Percentiles rank a stretch among this genome's conserved stretches.
Evolutionary conservation across 2,797 vertebrate genomes (phyloP).

Genomic region (Platyrinchus mystaceus): DNA sequence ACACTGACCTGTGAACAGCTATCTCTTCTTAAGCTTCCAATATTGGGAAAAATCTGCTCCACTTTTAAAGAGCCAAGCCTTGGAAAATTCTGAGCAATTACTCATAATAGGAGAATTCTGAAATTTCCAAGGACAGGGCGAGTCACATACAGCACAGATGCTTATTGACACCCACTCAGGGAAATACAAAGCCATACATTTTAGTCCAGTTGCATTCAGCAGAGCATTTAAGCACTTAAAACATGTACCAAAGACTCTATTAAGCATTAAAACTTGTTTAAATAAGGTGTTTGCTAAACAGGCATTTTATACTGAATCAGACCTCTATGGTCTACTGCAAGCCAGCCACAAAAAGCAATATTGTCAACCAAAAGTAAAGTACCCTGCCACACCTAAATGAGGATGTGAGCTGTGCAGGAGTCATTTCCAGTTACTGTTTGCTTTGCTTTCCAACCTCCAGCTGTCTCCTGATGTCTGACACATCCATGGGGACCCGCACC

Average conservation of each 20-base stretch:
- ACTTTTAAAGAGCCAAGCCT: neutral
- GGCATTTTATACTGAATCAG: neutral
- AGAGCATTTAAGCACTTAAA: neutral
- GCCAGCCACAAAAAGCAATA: neutral
- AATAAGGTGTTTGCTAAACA: neutral
- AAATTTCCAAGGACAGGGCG: neutral
- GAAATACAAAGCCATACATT: neutral
- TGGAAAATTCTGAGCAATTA: neutral
- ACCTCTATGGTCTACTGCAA: neutral
- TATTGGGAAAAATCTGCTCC: neutral
- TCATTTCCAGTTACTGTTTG: neutral
- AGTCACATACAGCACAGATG: neutral
- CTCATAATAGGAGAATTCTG: neutral
- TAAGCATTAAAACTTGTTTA: neutral
- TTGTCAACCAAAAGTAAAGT: neutral
- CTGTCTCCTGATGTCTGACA: conserved; percentile 58
- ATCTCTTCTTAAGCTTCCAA: neutral
- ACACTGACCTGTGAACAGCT: neutral
- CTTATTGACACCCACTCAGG: neutral
- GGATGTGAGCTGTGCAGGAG: neutral
- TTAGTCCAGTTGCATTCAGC: neutral
- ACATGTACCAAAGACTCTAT: neutral
- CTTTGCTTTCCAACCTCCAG: conserved; percentile 53
- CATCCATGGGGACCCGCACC: conserved; percentile 68
- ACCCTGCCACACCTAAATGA: neutral